Conservation (phyloP, 2,888 invertebrate species). For the Stenotaenia linearis region DNA sequence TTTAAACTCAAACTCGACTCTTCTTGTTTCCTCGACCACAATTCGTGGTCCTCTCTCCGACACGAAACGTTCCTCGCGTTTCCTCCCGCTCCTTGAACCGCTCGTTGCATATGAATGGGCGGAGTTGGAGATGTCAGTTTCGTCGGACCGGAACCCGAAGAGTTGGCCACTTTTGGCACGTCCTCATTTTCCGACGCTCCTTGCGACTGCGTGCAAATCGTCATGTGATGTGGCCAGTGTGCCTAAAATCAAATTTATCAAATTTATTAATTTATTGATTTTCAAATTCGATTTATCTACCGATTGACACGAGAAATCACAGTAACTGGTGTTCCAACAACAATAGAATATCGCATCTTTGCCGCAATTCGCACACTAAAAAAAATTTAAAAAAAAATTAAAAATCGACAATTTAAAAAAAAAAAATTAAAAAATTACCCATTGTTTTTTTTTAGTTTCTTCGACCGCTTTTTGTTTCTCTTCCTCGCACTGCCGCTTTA, state of each 20-base stretch:
- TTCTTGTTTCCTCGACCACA: not conserved
- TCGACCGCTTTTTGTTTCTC: slow-evolving; percentile 67
- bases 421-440: slow-evolving; percentile 52
- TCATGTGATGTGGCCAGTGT: slow-evolving; percentile 75
- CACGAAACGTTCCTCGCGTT: not conserved
- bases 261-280: not conserved
- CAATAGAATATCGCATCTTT: slow-evolving; percentile 88
- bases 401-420: not conserved
- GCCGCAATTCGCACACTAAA: slow-evolving; percentile 70
- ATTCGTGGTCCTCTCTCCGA: not conserved
- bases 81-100: not conserved
- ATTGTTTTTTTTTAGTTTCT: slow-evolving; percentile 78
- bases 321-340: slow-evolving; percentile 95
- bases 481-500: slow-evolving; percentile 59
- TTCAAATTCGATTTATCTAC: not conserved
- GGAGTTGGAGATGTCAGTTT: not conserved
- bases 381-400: slow-evolving; percentile 24
- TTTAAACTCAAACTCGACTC: not conserved
- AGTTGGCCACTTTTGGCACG: not conserved
- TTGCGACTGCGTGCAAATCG: slow-evolving; percentile 52
- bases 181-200: not conserved
- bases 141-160: not conserved
- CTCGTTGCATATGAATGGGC: not conserved
- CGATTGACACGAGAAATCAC: slow-evolving; percentile 72
- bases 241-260: slow-evolving; percentile 49